Evolutionary conservation across 2,888 invertebrate species (phyloP).

Genomic region (Troides oblongomaculatus): DNA sequence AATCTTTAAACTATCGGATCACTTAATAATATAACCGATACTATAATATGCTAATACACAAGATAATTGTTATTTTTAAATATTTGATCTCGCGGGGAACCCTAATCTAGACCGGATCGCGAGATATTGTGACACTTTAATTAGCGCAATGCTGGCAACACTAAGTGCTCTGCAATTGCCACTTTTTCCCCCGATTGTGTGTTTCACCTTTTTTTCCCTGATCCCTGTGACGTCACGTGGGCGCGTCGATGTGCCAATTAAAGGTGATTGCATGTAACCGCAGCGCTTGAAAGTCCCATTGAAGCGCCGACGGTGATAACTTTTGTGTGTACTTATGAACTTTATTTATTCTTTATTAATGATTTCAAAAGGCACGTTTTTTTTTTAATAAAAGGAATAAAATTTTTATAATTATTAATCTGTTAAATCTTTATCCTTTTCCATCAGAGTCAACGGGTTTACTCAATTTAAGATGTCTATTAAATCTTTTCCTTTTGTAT

Average conservation of each 20-base stretch:
- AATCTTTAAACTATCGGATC: no score
- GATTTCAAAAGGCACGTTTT: no score
- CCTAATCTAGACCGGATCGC: constrained; percentile 43
- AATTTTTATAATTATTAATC: no score
- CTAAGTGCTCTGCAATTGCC: constrained; percentile 59
- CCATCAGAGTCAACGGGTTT: no score
- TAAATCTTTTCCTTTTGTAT: no score
- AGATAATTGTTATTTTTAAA: neutral
- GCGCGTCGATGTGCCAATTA: constrained; percentile 56
- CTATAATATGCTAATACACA: no score
- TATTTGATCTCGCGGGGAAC: constrained; percentile 31
- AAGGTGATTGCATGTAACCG: constrained; percentile 39
- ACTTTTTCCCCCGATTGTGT: constrained; percentile 51
- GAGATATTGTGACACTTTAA: constrained; percentile 57
- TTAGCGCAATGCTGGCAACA: constrained; percentile 57
- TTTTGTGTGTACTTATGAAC: neutral
- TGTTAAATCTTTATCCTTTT: no score
- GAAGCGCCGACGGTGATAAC: constrained; percentile 3
- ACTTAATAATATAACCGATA: no score
- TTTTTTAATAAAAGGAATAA: no score
- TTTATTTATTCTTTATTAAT: neutral
- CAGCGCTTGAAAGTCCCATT: constrained; percentile 25
- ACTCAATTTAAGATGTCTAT: no score
- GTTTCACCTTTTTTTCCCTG: constrained; percentile 44
- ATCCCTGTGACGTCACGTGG: constrained; percentile 41